These are phyloP conservation scores for Peromyscus attwateri DNA, from an alignment of 2,797 vertebrate genomes.

Conservation along the genomic window DNA sequence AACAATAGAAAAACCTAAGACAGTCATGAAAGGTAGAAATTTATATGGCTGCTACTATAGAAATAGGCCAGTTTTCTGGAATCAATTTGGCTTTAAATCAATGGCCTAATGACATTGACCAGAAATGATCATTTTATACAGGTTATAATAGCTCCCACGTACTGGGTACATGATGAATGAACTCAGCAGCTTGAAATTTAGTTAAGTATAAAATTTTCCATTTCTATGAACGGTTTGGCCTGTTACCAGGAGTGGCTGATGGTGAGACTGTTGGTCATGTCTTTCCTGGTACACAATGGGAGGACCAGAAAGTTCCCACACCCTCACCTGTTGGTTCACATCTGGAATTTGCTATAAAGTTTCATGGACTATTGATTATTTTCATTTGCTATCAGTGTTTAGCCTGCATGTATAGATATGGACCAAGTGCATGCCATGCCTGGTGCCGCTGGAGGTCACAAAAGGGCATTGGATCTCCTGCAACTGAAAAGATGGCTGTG, in stretches of 20 bases:
- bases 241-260: neutral
- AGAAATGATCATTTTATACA: neutral
- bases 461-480: neutral
- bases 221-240: neutral
- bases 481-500: neutral
- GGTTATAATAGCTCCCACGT: neutral
- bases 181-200: neutral
- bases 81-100: conserved; percentile 21
- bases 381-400: neutral
- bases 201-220: neutral
- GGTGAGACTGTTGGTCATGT: neutral
- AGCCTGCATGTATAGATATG: neutral
- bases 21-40: neutral
- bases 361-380: neutral
- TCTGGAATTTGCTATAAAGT: neutral
- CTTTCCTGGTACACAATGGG: neutral
- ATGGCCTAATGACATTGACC: neutral
- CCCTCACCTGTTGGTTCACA: neutral
- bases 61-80: neutral
- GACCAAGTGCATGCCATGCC: neutral
- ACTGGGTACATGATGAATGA: neutral
- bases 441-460: neutral
- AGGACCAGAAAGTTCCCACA: neutral
- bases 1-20: neutral
- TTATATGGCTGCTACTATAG: neutral